These are phyloP conservation scores for Adelognathus sp. DNA, from an alignment of 2,888 invertebrate species.

Conservation along the genomic window DNA sequence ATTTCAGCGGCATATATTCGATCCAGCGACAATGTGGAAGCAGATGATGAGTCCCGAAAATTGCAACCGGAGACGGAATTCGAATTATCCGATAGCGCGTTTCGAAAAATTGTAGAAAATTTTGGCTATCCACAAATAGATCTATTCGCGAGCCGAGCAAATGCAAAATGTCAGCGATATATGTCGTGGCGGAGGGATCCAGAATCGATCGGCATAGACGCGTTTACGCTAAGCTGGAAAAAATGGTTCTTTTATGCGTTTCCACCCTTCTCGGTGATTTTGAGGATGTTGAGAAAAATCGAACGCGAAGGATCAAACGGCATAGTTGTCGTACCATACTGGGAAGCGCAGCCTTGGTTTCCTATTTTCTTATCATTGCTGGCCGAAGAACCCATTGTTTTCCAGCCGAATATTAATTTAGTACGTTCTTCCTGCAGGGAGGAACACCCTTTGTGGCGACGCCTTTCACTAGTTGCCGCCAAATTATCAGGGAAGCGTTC, in stretches of 20 bases:
- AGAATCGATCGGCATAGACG: slow-evolving; percentile 58
- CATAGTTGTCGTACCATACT: slow-evolving; percentile 44
- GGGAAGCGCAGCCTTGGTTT: slow-evolving; percentile 47
- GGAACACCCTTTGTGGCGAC: slow-evolving; percentile 52
- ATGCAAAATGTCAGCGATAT: slow-evolving; percentile 63
- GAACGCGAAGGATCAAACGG: slow-evolving; percentile 22
- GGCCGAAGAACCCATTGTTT: neutral
- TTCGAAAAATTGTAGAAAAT: neutral
- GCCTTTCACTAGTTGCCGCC: slow-evolving; percentile 59
- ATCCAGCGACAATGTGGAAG: slow-evolving; percentile 34
- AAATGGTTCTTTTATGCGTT: slow-evolving; percentile 43
- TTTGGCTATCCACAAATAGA: slow-evolving; percentile 58
- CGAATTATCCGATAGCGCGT: slow-evolving; percentile 21
- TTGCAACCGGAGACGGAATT: slow-evolving; percentile 38
- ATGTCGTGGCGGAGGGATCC: slow-evolving; percentile 65
- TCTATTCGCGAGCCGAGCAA: slow-evolving; percentile 64
- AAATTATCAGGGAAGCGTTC: slow-evolving; percentile 8
- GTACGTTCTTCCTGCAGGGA: slow-evolving; percentile 38
- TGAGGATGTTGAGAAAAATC: slow-evolving; percentile 42
- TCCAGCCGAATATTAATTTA: neutral
- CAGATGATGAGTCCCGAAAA: slow-evolving; percentile 34
- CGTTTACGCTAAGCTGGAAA: slow-evolving; percentile 57
- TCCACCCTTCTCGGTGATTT: slow-evolving; percentile 41
- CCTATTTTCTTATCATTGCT: slow-evolving; percentile 19
- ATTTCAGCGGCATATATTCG: slow-evolving; percentile 37